Evolutionary conservation across 2,888 invertebrate genomes (phyloP).

Genomic region (Mactromeris polynyma): DNA sequence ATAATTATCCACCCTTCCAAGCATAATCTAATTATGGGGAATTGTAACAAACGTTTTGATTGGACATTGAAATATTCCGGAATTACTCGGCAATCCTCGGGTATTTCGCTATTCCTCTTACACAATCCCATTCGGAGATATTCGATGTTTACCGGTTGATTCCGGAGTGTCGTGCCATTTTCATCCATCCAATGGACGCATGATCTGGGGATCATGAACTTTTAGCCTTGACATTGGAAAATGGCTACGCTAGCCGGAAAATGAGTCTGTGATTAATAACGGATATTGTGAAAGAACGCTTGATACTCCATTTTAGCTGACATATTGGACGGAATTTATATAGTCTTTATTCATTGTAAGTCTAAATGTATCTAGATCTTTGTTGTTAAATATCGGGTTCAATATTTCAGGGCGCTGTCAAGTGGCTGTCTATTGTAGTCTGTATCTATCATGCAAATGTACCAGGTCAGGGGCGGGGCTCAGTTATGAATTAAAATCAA

Average conservation of each 20-base stretch:
- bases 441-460: not conserved
- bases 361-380: not conserved
- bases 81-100: too few relatives aligned
- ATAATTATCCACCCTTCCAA: too few relatives aligned
- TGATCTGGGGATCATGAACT: not conserved
- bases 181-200: not conserved
- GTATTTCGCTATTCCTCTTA: too few relatives aligned
- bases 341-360: not conserved
- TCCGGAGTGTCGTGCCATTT: not conserved
- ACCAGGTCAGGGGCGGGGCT: not conserved
- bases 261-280: not conserved
- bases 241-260: not conserved
- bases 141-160: not conserved
- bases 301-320: not conserved
- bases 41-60: not conserved
- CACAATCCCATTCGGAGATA: too few relatives aligned
- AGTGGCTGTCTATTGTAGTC: too few relatives aligned
- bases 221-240: conserved; percentile 2
- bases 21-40: not conserved
- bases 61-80: not conserved
- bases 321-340: not conserved
- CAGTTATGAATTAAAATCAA: not conserved
- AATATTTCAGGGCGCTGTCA: too few relatives aligned
- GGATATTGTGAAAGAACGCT: not conserved
- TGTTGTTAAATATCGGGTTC: not conserved